These are phyloP conservation scores for Hippocampus abdominalis DNA, from an alignment of 2,113 vertebrate species.

Conservation along the genomic window DNA sequence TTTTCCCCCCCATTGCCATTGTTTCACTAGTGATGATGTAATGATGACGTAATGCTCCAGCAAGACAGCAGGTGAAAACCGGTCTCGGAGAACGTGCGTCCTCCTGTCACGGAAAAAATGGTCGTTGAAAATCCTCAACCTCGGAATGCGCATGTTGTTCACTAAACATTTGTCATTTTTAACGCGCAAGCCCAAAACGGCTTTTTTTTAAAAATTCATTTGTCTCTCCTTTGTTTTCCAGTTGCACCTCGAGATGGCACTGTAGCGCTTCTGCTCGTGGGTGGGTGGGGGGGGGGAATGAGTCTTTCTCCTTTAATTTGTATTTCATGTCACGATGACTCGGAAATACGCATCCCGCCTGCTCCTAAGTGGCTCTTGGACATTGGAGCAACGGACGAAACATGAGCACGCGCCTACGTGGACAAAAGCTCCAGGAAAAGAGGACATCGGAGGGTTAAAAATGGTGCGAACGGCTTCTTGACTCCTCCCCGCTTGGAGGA, in stretches of 20 bases:
- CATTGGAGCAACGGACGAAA: neutral
- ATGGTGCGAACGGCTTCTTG: conserved; percentile 47
- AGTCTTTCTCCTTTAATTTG: neutral
- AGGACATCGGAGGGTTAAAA: conserved; percentile 39
- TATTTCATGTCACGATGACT: neutral
- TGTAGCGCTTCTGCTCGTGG: neutral
- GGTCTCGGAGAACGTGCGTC: conserved; percentile 7
- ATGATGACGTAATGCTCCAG: conserved; percentile 66
- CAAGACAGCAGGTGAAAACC: conserved; percentile 50
- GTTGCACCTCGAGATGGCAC: conserved; percentile 51
- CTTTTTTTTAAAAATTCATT: neutral
- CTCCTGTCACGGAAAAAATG: neutral
- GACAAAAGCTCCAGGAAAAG: conserved; percentile 32
- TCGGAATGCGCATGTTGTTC: neutral
- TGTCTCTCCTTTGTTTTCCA: neutral
- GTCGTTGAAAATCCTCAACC: neutral
- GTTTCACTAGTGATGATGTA: conserved; percentile 58
- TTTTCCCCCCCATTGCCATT: conserved; percentile 34
- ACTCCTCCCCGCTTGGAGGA: conserved; percentile 64
- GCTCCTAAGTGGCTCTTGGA: neutral
- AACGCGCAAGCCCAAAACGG: neutral
- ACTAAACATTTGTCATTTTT: neutral
- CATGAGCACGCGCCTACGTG: neutral
- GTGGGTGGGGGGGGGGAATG: neutral
- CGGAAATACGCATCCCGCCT: neutral